A percentile compares a stretch with the other conserved stretches of the same genome.
phyloP scores from a whole-genome alignment of 2,797 vertebrate species.

The Emys orbicularis region DNA sequence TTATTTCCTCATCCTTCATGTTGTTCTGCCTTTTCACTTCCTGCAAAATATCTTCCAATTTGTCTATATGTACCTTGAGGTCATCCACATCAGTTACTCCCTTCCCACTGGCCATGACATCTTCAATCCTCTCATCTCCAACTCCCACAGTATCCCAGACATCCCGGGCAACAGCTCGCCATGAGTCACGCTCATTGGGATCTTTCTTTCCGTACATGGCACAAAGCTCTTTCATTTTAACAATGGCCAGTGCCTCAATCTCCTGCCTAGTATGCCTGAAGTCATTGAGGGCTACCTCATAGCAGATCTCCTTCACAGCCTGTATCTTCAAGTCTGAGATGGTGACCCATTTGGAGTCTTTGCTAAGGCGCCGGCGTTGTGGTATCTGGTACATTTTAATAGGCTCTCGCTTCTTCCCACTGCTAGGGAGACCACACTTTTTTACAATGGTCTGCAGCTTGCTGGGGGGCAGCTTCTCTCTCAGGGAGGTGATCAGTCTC shows the following conservation, averaged over 20 bases:
- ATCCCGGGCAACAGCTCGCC: conserved; percentile 96
- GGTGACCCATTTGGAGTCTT: conserved; percentile 99
- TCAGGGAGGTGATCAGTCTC: conserved; percentile 99
- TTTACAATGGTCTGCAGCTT: conserved; percentile 99
- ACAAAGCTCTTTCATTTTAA: conserved; percentile 99
- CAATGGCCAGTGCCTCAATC: conserved; percentile 98
- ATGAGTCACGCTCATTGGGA: conserved; percentile 97
- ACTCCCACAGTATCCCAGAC: conserved; percentile 99
- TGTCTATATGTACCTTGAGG: conserved; percentile 97
- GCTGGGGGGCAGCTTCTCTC: conserved; percentile 99
- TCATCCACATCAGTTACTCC: conserved; percentile 91
- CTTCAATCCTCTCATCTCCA: conserved; percentile 95
- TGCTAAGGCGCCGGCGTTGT: conserved; percentile 95
- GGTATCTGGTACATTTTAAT: conserved; percentile 99
- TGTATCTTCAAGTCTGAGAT: conserved; percentile 99
- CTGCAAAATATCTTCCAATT: conserved; percentile 96
- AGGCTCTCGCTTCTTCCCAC: conserved; percentile 95
- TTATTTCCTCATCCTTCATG: conserved; percentile 98
- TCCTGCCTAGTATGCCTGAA: conserved; percentile 98
- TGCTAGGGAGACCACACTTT: conserved; percentile 99
- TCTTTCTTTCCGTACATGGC: conserved; percentile 97
- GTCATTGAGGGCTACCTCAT: conserved; percentile 98
- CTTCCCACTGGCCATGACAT: conserved; percentile 86
- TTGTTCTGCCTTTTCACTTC: conserved; percentile 99
- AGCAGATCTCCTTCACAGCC: conserved; percentile 99